These are phyloP conservation scores for Neuroterus valhalla DNA, from an alignment of 1,140 invertebrate species.

Conservation along the genomic window DNA sequence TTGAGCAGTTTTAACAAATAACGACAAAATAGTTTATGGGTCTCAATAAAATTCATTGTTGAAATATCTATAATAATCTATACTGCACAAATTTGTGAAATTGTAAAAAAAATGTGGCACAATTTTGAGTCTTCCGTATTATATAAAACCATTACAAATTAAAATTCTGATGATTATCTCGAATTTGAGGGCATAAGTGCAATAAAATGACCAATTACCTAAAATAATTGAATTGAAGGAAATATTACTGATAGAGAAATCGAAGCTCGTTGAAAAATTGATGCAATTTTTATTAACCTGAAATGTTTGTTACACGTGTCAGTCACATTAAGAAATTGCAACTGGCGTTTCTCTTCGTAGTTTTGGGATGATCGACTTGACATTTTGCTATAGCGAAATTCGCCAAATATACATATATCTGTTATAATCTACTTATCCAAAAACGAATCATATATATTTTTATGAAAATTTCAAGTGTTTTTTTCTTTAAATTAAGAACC, in stretches of 20 bases:
- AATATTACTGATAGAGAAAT: neutral
- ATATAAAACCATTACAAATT: too few species aligned
- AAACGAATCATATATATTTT: constrained; percentile 11
- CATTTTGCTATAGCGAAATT: neutral
- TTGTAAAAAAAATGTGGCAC: neutral
- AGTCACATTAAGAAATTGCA: too few species aligned
- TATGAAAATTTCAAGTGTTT: constrained; percentile 3
- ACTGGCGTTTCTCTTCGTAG: too few species aligned
- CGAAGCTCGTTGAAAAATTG: neutral
- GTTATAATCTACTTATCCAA: constrained; percentile 5
- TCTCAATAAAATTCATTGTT: neutral
- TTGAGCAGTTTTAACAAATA: neutral
- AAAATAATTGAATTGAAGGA: neutral
- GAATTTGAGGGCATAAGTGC: too few species aligned
- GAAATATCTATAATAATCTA: neutral
- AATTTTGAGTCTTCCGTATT: too few species aligned
- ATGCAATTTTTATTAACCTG: constrained; percentile 26
- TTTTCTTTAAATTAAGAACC: neutral
- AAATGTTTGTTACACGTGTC: neutral
- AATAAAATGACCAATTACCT: too few species aligned
- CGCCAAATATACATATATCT: neutral
- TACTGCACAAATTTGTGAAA: neutral
- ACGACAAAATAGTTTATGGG: neutral
- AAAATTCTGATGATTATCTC: too few species aligned
- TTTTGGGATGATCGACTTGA: neutral